phyloP scores from a whole-genome alignment of 2,888 invertebrate genomes.

The Sarcophaga subvicina region DNA sequence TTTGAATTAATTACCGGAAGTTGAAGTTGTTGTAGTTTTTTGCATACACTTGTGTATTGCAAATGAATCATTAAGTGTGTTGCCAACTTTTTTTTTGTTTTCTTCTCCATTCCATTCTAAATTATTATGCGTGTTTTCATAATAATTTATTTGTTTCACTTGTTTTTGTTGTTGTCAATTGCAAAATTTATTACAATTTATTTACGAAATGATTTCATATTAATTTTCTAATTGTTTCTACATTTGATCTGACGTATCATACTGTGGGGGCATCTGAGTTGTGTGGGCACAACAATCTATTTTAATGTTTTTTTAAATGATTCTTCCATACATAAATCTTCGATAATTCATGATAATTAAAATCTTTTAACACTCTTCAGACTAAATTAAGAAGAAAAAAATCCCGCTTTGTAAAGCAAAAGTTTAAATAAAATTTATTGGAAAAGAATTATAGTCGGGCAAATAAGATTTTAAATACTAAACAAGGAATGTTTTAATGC shows the following conservation, averaged over 20 bases:
- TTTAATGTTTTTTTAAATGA: no score
- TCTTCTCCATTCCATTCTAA: neutral
- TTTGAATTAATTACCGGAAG: constrained; percentile 13
- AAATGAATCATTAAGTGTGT: constrained; percentile 2
- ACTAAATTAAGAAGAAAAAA: no score
- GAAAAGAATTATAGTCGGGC: no score
- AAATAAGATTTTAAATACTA: no score
- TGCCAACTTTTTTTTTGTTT: neutral
- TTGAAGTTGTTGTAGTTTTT: neutral
- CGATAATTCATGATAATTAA: no score
- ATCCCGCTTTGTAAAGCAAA: no score
- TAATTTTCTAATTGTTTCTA: constrained; percentile 24
- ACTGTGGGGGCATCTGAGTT: neutral
- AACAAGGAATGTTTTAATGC: no score
- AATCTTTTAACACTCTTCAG: no score
- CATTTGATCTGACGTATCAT: neutral
- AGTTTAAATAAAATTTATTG: no score
- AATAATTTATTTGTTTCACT: constrained; percentile 8
- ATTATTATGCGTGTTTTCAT: neutral
- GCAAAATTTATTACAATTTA: constrained; percentile 45
- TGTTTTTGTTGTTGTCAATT: constrained; percentile 38
- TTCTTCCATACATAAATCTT: neutral
- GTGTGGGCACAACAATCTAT: neutral
- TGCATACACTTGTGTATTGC: no score
- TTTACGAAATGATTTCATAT: neutral